Percentiles rank a stretch among this genome's conserved stretches.
These are phyloP conservation scores for Rhinatrema bivittatum DNA, from an alignment of 2,797 vertebrate species.

Conservation along the genomic window DNA sequence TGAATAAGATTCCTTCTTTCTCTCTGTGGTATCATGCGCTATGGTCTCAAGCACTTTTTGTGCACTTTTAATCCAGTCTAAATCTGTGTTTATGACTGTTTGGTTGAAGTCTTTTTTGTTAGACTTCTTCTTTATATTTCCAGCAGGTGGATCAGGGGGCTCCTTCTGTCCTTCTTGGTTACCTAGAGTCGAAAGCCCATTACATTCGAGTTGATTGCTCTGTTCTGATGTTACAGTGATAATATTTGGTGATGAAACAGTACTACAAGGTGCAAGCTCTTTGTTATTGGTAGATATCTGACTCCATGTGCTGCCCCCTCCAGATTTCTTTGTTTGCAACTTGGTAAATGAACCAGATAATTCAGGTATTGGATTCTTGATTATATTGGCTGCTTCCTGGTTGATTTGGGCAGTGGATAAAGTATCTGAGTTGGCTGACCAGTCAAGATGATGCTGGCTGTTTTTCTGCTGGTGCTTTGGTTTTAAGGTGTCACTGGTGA, in stretches of 20 bases:
- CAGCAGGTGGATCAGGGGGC: constrained; percentile 67
- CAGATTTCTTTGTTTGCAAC: constrained; percentile 63
- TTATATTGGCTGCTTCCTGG: constrained; percentile 63
- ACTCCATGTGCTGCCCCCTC: constrained; percentile 50
- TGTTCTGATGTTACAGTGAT: constrained; percentile 29
- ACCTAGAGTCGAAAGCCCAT: constrained; percentile 40
- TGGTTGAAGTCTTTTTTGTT: constrained; percentile 80
- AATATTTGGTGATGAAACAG: constrained; percentile 37
- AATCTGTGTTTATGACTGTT: constrained; percentile 59
- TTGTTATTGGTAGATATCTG: constrained; percentile 50
- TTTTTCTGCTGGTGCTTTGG: constrained; percentile 90
- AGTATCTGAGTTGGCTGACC: constrained; percentile 68
- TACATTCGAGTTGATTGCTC: constrained; percentile 43
- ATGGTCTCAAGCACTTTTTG: constrained; percentile 74
- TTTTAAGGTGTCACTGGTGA: constrained; percentile 84
- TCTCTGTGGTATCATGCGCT: constrained; percentile 58
- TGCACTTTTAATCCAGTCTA: constrained; percentile 73
- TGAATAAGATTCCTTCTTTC: constrained; percentile 59
- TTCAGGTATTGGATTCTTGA: constrained; percentile 64
- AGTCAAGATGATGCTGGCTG: constrained; percentile 77
- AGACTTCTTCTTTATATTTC: constrained; percentile 81
- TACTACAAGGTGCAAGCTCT: constrained; percentile 40
- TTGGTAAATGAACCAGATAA: constrained; percentile 63
- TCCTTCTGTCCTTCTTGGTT: constrained; percentile 76
- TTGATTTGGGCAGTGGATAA: constrained; percentile 59